A percentile compares a stretch with the other conserved stretches of the same genome.
phyloP scores from a whole-genome alignment of 2,113 vertebrate genomes.

The Corythornis cristatus region DNA sequence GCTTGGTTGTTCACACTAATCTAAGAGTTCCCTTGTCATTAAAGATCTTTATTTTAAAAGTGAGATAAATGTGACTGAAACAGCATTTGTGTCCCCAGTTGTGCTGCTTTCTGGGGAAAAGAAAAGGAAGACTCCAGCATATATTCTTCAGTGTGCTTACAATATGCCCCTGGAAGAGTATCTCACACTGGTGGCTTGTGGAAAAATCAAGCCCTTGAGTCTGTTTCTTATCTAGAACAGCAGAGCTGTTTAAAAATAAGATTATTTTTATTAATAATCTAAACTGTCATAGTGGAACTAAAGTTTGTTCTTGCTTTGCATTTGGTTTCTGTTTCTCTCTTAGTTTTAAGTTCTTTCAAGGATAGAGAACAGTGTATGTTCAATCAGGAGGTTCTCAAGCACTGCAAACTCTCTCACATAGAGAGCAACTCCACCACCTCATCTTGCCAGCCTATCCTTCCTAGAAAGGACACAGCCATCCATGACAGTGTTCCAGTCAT shows the following conservation, averaged over 20 bases:
- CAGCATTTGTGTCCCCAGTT: neutral
- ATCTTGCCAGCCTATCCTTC: no score
- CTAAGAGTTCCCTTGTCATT: slow-evolving; percentile 34
- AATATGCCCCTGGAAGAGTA: neutral
- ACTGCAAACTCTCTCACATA: no score
- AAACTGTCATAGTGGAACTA: neutral
- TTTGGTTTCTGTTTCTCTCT: neutral
- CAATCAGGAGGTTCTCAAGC: neutral
- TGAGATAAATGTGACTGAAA: slow-evolving; percentile 33
- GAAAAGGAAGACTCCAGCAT: neutral
- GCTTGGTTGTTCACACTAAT: slow-evolving; percentile 44
- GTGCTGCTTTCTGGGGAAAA: neutral
- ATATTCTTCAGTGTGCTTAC: neutral
- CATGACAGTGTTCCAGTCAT: no score
- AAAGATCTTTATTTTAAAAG: slow-evolving; percentile 43
- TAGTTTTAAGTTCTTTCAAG: neutral
- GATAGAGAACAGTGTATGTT: neutral
- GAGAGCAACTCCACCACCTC: no score
- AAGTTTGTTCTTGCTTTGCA: neutral
- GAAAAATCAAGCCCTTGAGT: neutral
- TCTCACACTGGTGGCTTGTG: neutral
- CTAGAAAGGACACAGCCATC: no score
- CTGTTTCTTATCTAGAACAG: neutral
- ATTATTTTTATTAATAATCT: neutral
- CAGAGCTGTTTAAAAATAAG: neutral